Evolutionary conservation across 2,888 invertebrate species (phyloP).

Genomic region (Oxycera nigricornis): DNA sequence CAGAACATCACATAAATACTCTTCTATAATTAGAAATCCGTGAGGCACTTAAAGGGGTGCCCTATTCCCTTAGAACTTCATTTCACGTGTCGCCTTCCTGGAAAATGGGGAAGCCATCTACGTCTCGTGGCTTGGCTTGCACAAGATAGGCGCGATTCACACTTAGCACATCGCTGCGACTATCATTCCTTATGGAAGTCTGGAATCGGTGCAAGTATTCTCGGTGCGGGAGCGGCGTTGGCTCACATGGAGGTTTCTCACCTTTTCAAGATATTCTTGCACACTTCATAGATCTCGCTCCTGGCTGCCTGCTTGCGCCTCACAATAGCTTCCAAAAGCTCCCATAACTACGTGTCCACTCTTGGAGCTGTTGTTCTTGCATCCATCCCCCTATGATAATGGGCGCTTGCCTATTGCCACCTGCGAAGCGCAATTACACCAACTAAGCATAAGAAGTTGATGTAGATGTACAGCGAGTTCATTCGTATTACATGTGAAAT

Average conservation of each 20-base stretch:
- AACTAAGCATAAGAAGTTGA: neutral
- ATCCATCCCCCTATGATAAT: conserved; percentile 2
- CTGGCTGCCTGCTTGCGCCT: neutral
- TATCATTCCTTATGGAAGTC: too few relatives aligned
- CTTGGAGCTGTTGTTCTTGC: neutral
- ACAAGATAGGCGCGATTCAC: too few relatives aligned
- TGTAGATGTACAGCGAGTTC: neutral
- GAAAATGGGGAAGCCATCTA: too few relatives aligned
- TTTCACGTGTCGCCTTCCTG: too few relatives aligned
- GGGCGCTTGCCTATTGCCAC: neutral
- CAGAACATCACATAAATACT: too few relatives aligned
- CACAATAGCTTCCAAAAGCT: neutral
- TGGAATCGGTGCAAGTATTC: too few relatives aligned
- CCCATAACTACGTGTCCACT: neutral
- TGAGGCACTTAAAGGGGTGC: too few relatives aligned
- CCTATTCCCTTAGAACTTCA: too few relatives aligned
- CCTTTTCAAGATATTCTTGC: neutral
- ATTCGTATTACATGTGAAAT: neutral
- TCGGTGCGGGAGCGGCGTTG: neutral
- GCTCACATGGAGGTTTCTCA: neutral
- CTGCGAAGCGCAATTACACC: neutral
- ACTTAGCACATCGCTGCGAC: neutral
- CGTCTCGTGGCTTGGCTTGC: too few relatives aligned
- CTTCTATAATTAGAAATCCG: too few relatives aligned
- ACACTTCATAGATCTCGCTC: neutral